A percentile compares a stretch with the other conserved stretches of the same genome.
These are phyloP conservation scores for Dicrurus megarhynchus DNA, from an alignment of 2,113 vertebrate genomes.

Conservation along the genomic window DNA sequence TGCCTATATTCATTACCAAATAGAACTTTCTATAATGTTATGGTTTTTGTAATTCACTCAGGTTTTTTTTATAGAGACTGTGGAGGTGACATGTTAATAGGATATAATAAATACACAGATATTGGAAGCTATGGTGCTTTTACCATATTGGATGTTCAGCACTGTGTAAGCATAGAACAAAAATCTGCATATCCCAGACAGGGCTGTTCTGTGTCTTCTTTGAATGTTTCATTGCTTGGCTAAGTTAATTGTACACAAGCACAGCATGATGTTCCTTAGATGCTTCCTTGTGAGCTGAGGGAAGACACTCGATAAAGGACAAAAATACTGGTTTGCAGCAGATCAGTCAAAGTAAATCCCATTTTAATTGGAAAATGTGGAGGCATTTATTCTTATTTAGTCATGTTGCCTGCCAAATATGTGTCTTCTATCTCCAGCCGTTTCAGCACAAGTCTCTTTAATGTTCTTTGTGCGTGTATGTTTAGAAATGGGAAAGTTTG, in stretches of 20 bases:
- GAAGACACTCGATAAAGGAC: not conserved
- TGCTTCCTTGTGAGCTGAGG: constrained; percentile 3
- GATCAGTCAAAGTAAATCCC: not conserved
- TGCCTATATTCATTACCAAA: not conserved
- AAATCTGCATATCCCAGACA: not conserved
- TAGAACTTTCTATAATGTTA: not conserved
- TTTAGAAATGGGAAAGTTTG: not conserved
- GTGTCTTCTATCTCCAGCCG: not conserved
- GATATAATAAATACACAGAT: not conserved
- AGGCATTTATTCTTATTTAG: not conserved
- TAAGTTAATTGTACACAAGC: constrained; percentile 1
- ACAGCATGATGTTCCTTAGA: constrained; percentile 25
- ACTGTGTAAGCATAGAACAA: not conserved
- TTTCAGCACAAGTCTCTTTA: not conserved
- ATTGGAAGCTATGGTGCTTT: not conserved
- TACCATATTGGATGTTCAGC: not conserved
- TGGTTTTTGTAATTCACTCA: not conserved
- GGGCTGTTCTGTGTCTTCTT: not conserved
- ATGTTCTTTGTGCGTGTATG: not conserved
- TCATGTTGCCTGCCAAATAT: not conserved
- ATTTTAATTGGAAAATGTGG: constrained; percentile 31
- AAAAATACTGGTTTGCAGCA: not conserved
- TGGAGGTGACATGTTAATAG: not conserved
- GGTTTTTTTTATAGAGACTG: not conserved
- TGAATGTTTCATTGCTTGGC: constrained; percentile 1